Evolutionary conservation across 1,140 invertebrate species (phyloP), one percentile per base, ranked within the genome.

Genomic region (Listronotus bonariensis): DNA sequence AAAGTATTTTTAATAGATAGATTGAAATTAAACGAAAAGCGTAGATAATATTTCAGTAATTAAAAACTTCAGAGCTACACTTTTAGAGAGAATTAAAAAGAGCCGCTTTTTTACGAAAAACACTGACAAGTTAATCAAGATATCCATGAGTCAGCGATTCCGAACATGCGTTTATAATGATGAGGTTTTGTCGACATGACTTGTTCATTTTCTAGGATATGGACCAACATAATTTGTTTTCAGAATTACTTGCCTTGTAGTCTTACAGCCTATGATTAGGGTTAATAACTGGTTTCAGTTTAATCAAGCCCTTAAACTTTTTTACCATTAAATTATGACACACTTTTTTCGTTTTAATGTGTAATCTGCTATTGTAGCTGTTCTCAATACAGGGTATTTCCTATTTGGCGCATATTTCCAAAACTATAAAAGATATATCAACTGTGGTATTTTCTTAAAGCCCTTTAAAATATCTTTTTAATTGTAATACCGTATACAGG

Each of bases 91-190:
- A 72, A 72, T 70, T 65, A 70, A 72, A 73, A 73, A 72, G 65
- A 52, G 65, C 70, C 68, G 68, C 68, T 65, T 72, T 74, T 72
- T 58, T 68, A 65, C 60, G 68, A 72, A 74, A 74, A 74, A 73
- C 71, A 72, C 69, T 74, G 73, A 74, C 73, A 74, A 74, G 73
- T 74, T 74, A 74, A 74, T 74, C 73, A 74, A 74, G 68, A 65
- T 49, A 40, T 41, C 36, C 34, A 56, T 74, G 73, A 74, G 56
- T 74, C 69, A 68, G 71, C 69, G 68, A 66, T 74, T 69, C 68
- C 71, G 71, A 74, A 73, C 68, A 70, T 72, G 71, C 71, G 69
- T 74, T 53, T 65, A 64, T 73, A 73, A 73, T 73, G 69, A 73
- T 53, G 57, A 54, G 60, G 52, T 62, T 72, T 38, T 68, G 67